Conservation (phyloP, 2,888 invertebrate genomes). For the Silvanus unidentatus region DNA sequence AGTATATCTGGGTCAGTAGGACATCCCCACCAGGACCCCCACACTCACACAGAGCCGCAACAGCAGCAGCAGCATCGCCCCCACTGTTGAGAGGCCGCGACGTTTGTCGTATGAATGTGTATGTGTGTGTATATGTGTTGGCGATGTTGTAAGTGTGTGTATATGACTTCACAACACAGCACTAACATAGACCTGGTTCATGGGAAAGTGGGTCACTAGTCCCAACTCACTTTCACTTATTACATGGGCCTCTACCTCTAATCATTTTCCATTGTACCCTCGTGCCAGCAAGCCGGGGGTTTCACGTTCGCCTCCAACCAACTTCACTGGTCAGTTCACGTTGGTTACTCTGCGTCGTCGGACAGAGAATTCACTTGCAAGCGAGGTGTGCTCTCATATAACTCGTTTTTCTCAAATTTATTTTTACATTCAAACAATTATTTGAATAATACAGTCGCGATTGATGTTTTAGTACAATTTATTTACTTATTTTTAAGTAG, state of each 20-base stretch:
- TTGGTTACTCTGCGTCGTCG: slow-evolving; percentile 16
- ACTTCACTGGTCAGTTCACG: slow-evolving; percentile 15
- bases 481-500: background rate
- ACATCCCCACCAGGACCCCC: slow-evolving; percentile 53
- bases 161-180: slow-evolving; percentile 45
- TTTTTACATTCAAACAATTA: too few species aligned
- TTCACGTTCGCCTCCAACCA: slow-evolving; percentile 13
- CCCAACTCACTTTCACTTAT: slow-evolving; percentile 82
- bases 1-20: slow-evolving; percentile 80
- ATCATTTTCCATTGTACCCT: slow-evolving; percentile 66
- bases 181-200: slow-evolving; percentile 91
- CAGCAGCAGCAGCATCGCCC: slow-evolving; percentile 23
- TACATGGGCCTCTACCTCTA: slow-evolving; percentile 66
- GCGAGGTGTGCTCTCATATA: slow-evolving; percentile 1
- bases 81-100: slow-evolving; percentile 28
- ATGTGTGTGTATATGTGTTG: slow-evolving; percentile 16
- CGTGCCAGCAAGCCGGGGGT: slow-evolving; percentile 43
- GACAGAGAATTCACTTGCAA: slow-evolving; percentile 5
- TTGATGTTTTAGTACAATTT: too few species aligned
- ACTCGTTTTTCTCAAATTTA: background rate
- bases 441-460: background rate
- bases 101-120: slow-evolving; percentile 34
- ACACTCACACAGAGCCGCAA: slow-evolving; percentile 26
- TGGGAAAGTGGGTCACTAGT: slow-evolving; percentile 79
- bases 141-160: slow-evolving; percentile 40